Evolutionary conservation across 2,888 invertebrate genomes (phyloP).

Genomic region (Anodontia alba): DNA sequence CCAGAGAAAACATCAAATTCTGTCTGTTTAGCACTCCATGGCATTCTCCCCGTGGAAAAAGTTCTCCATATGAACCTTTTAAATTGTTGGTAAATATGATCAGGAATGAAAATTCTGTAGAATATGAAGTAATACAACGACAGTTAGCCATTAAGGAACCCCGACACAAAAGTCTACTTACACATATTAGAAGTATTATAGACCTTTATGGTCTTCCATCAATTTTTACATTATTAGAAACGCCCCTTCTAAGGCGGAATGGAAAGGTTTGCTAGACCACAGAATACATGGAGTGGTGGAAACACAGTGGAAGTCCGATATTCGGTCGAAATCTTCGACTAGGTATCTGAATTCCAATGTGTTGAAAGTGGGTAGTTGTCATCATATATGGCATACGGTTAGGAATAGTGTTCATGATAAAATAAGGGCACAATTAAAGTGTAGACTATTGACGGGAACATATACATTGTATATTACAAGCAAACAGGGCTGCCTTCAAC

Average conservation of each 20-base stretch:
- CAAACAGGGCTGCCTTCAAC: not conserved
- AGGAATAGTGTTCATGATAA: not conserved
- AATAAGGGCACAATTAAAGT: conserved; percentile 1
- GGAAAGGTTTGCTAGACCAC: not conserved
- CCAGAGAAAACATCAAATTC: not conserved
- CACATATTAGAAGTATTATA: not conserved
- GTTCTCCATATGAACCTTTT: not conserved
- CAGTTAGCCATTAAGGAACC: not conserved
- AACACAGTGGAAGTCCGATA: not conserved
- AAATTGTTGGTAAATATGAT: not conserved
- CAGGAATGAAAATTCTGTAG: not conserved
- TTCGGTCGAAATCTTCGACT: not conserved
- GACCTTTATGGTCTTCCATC: not conserved
- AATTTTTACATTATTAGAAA: not conserved
- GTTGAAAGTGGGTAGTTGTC: not conserved
- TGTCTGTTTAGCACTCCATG: not conserved
- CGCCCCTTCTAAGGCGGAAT: not conserved
- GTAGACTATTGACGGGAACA: not conserved
- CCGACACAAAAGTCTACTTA: not conserved
- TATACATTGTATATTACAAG: too few species aligned
- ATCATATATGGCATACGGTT: not conserved
- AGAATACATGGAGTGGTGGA: not conserved
- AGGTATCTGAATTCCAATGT: not conserved
- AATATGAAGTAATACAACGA: not conserved
- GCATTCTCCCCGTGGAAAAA: not conserved